phyloP scores from a whole-genome alignment of 2,113 vertebrate genomes.

The Diadophis punctatus region DNA sequence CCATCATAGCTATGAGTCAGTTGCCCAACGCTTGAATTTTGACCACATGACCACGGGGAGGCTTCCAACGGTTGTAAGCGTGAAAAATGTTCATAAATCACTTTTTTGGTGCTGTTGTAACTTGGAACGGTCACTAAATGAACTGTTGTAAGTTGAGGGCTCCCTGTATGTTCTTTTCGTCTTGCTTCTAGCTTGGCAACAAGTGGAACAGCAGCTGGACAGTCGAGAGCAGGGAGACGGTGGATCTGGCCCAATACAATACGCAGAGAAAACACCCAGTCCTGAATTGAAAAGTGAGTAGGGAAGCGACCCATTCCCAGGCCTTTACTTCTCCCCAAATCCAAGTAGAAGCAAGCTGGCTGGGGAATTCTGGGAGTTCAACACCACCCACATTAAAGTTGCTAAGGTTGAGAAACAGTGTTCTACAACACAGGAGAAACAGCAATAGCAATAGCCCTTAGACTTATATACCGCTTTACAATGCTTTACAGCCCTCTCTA shows the following conservation, averaged over 20 bases:
- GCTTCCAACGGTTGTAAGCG: fast-evolving
- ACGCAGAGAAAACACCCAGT: constrained; percentile 74
- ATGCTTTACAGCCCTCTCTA: too few relatives aligned
- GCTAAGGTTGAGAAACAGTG: not conserved
- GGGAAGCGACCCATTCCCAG: constrained; percentile 43
- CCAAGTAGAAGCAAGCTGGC: not conserved
- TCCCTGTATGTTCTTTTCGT: not conserved
- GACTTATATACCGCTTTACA: too few relatives aligned
- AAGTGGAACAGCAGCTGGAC: constrained; percentile 83
- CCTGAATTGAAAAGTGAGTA: constrained; percentile 81
- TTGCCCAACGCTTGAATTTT: not conserved
- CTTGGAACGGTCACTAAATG: not conserved
- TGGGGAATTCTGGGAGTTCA: not conserved
- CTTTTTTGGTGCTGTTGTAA: not conserved
- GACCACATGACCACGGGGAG: not conserved
- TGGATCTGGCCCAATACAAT: constrained; percentile 72
- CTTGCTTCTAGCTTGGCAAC: constrained; percentile 81
- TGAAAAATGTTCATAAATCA: not conserved
- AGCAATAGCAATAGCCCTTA: too few relatives aligned
- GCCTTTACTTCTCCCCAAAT: not conserved
- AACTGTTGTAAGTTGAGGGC: not conserved
- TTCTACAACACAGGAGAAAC: not conserved
- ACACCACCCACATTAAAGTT: not conserved
- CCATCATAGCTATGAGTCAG: too few relatives aligned
- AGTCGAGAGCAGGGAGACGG: constrained; percentile 57